Evolutionary conservation across 2,797 vertebrate species (phyloP).

Genomic region (Nannoperca obscura): DNA sequence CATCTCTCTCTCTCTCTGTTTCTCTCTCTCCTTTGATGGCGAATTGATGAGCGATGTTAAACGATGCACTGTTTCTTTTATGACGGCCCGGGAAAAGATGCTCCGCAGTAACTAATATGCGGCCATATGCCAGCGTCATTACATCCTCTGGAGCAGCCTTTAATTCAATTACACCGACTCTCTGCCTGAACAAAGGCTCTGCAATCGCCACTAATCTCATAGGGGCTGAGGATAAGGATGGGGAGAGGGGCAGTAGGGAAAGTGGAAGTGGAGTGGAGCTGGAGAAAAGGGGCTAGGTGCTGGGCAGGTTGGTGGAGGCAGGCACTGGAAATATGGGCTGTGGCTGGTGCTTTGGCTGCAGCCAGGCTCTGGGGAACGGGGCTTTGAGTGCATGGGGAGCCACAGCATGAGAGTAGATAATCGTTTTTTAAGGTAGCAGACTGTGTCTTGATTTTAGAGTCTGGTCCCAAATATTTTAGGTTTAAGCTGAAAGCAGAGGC

Average conservation of each 20-base stretch:
- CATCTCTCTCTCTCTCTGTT: slow-evolving; percentile 16
- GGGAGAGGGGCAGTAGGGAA: slow-evolving; percentile 4
- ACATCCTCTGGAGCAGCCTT: slow-evolving; percentile 75
- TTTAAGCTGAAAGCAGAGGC: not conserved
- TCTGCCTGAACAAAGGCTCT: slow-evolving; percentile 78
- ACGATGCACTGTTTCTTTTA: slow-evolving; percentile 44
- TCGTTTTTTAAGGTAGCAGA: not conserved
- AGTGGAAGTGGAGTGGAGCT: slow-evolving; percentile 19
- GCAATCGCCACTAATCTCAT: slow-evolving; percentile 70
- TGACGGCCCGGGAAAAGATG: slow-evolving; percentile 41
- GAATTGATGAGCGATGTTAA: slow-evolving; percentile 57
- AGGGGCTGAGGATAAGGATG: slow-evolving; percentile 28
- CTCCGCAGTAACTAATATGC: slow-evolving; percentile 61
- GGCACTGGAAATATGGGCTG: slow-evolving; percentile 25
- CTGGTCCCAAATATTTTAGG: not conserved
- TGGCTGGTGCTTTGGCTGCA: slow-evolving; percentile 26
- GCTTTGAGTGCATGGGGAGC: slow-evolving; percentile 5
- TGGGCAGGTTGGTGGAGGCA: slow-evolving; percentile 1
- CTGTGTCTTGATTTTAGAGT: slow-evolving; percentile 1
- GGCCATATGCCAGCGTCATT: slow-evolving; percentile 64
- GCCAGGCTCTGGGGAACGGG: not conserved
- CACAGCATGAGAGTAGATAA: not conserved
- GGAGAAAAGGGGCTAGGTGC: slow-evolving; percentile 26
- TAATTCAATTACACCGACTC: slow-evolving; percentile 79
- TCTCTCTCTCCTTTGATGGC: slow-evolving; percentile 38